Evolutionary conservation across 2,888 invertebrate species (phyloP), one percentile per base, ranked within the genome.

Genomic region (Tipula unca): DNA sequence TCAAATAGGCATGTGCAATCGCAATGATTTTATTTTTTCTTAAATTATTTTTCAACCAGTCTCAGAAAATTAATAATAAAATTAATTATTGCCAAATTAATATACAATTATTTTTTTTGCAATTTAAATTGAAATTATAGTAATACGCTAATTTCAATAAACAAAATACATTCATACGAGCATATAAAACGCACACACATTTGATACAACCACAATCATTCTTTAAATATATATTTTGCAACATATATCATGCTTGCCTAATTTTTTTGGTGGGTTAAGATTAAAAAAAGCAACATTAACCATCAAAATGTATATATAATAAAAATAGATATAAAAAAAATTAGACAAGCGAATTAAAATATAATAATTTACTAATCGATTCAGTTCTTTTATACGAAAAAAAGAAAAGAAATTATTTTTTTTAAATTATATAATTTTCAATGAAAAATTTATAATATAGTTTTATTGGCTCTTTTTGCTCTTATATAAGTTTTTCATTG

Each of bases 1-100:
- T 87, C 87, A 87, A 87, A 85, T 87, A 88, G 87, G 87, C 87
- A 88, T 88, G 88, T 88, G 89, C 88, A 88, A 88, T 88, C 88
- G 88, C 88, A 88, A 87, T 87, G 88, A 25, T 69, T 48, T 48
- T 48, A 48, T 48, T 48, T 48, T 32, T 39, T 69, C 10, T 88
- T 86, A 87, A 87, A 84, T 85, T 5, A 32, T 85, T 83, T 48
- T 85, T 82, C 29, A 82, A 84, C 54, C 83, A 85, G 84, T 84
- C 32, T 84, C 83, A 83, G 84, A 85, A 85, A 42, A 85, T 36
- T 29, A 39, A 39, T 39, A 85, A 82, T 85, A 36, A 20, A 69
- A 69, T 85, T 42, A 48, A 82, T 48, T 48, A 48, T 69, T 69
- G 69, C 69, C 69, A 69, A 69, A 69, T 69, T 69, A 69, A 10